phyloP scores from a whole-genome alignment of 2,113 vertebrate genomes.

The Erythrocercus mccallii region DNA sequence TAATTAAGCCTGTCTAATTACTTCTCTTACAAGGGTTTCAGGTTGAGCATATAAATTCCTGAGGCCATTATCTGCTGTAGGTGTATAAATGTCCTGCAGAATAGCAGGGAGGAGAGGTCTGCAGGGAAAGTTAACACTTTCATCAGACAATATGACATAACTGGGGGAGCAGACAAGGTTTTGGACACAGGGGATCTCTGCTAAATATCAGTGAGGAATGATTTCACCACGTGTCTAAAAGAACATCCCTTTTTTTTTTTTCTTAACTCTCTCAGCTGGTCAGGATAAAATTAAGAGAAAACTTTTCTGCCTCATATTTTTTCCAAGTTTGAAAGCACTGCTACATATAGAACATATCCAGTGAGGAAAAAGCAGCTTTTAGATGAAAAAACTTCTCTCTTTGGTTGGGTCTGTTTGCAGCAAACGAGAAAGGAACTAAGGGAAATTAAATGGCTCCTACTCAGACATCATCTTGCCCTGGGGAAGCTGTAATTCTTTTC shows the following conservation, averaged over 20 bases:
- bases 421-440: not conserved
- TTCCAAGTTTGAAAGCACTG: not conserved
- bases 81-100: not conserved
- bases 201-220: not conserved
- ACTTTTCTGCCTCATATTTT: not conserved
- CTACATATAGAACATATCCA: not conserved
- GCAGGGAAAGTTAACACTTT: not conserved
- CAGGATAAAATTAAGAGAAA: not conserved
- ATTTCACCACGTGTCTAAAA: not conserved
- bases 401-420: not conserved
- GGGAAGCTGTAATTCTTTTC: not conserved
- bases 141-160: not conserved
- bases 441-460: not conserved
- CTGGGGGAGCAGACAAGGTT: not conserved
- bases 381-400: not conserved
- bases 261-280: not conserved
- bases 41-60: not conserved
- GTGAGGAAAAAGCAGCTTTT: not conserved
- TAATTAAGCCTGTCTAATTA: constrained; percentile 57
- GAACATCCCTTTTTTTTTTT: fast-evolving
- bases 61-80: not conserved
- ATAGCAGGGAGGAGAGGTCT: not conserved
- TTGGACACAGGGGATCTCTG: not conserved
- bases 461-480: not conserved
- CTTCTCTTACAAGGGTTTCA: constrained; percentile 14